Evolutionary conservation across 2,797 vertebrate genomes (phyloP), one percentile per base, ranked within the genome.

Genomic region (Neosalanx taihuensis): DNA sequence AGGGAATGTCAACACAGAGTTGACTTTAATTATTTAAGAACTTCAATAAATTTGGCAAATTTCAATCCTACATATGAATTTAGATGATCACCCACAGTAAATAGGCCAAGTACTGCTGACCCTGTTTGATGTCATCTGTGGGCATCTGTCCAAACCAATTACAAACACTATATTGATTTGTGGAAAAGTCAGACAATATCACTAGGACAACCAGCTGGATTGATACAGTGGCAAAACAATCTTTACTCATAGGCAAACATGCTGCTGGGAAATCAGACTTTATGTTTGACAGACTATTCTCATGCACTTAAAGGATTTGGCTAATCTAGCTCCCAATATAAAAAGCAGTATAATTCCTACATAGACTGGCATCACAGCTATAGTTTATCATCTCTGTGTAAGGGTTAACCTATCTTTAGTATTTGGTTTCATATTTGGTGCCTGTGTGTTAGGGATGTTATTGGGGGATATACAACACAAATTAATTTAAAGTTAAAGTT

Each of bases 111-210:
- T 3, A 56, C 18, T 56, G 18, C 5, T 56, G 15, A 56, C 15
- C 51, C 51, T 56, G 5, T 53, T 46, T 66, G 26, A 18, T 23
- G n/a, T 30, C 18, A 20, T 51, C 18, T 17, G 49, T 17, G 49
- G 65, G 46, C 26, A n/a, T n/a, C 35, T 17, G 31, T 64, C 7
- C 62, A 20, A 56, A 64, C 57, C n/a, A 64, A 64, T n/a, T 18
- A 64, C 9, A 18, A 64, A 30, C 29, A 10, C 15, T 53, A 53
- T 51, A 67, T 67, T 31, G 65, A 67, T 67, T n/a, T 46, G 23
- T 30, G 65, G 20, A 29, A 67, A 67, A 53, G 65, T 67, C 46
- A 67, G 65, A 67, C 49, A 51, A 49, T 51, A 6, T 65, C 64
- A 49, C 51, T 67, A 53, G 49, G 46, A 67, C 65, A 67, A 51